Evolutionary conservation across 2,888 invertebrate genomes (phyloP).

Genomic region (Pristionchus exspectatus): DNA sequence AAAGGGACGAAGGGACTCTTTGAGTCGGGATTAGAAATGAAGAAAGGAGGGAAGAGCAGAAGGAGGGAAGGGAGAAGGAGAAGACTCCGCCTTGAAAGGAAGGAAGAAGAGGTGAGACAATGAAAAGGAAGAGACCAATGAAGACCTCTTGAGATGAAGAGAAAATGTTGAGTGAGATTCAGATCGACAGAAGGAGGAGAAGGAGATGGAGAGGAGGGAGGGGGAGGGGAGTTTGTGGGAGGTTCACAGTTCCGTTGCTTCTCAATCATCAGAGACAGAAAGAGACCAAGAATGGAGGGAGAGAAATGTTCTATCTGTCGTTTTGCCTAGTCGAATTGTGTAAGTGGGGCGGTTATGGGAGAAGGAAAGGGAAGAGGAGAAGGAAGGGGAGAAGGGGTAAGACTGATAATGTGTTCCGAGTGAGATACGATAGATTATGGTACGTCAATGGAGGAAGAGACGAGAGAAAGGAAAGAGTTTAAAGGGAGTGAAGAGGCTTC

Average conservation of each 20-base stretch:
- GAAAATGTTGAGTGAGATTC: background rate
- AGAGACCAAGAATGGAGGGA: constrained; percentile 28
- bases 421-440: background rate
- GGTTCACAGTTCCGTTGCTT: too few species aligned
- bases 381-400: background rate
- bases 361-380: constrained; percentile 36
- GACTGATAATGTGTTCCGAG: background rate
- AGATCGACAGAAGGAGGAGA: background rate
- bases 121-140: background rate
- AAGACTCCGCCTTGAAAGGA: background rate
- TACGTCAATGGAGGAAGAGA: background rate
- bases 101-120: constrained; percentile 1
- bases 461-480: background rate
- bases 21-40: constrained; percentile 3
- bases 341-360: constrained; percentile 43
- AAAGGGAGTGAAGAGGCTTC: background rate
- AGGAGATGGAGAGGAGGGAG: background rate
- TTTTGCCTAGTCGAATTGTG: background rate
- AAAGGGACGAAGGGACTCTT: constrained; percentile 16
- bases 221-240: background rate
- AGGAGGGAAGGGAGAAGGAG: background rate
- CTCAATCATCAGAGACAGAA: constrained; percentile 9
- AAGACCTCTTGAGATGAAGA: background rate
- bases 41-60: constrained; percentile 11
- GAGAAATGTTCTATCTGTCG: background rate